phyloP scores from a whole-genome alignment of 2,797 vertebrate species.

The Capromys pilorides region DNA sequence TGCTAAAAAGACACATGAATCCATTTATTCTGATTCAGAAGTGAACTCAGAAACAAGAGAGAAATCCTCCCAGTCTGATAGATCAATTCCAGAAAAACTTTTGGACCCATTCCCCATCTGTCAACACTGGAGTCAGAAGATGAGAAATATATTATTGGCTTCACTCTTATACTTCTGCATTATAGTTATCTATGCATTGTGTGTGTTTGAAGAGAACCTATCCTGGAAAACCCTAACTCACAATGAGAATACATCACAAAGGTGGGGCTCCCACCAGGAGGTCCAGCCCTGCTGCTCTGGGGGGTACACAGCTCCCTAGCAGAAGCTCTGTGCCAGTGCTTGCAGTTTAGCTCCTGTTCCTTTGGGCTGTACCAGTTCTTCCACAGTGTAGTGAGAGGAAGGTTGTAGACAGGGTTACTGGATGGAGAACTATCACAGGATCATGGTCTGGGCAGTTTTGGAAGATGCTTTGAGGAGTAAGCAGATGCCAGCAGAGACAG shows the following conservation, averaged over 20 bases:
- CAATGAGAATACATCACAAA: background rate
- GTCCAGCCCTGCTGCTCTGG: background rate
- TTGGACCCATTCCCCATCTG: conserved; percentile 40
- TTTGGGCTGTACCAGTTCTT: background rate
- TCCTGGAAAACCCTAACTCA: background rate
- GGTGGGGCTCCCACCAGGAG: background rate
- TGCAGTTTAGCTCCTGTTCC: background rate
- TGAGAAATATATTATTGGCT: conserved; percentile 23
- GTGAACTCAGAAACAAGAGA: conserved; percentile 49
- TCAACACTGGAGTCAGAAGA: background rate
- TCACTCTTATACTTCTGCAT: conserved; percentile 11
- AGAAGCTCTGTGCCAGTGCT: background rate
- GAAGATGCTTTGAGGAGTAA: background rate
- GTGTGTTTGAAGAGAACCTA: background rate
- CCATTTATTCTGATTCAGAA: conserved; percentile 22
- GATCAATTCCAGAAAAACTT: conserved; percentile 66
- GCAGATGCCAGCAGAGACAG: background rate
- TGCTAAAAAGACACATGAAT: conserved; percentile 61
- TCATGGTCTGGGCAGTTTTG: background rate
- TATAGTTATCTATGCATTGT: background rate
- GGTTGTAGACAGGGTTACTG: background rate
- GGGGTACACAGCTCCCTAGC: background rate
- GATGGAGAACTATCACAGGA: background rate
- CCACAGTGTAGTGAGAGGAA: background rate
- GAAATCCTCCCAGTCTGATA: conserved; percentile 47